Base-by-base conservation (phyloP, 2,797 vertebrate genomes). In the Danio choprae region DNA sequence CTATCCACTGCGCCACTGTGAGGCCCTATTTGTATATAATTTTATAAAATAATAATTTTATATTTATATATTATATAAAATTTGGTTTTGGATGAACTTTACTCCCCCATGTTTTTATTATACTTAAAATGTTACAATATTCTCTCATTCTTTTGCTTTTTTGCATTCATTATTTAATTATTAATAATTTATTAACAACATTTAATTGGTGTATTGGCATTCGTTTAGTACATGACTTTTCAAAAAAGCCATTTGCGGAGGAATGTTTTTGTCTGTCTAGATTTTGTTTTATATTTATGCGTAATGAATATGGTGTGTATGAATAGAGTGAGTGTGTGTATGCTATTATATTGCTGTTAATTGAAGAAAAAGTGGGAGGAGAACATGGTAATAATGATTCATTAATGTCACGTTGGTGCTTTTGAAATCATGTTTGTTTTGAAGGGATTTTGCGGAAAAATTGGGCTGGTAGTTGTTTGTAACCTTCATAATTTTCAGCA, bases 371-470 rank as follows among this genome's bases (percentile, higher is more conserved):
- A 18, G 50, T 13, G 6, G 4, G 48, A 64, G 38, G 20, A 77
- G n/a, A 36, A 50, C 41, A 10, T 72, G 40, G 29, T 29, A 29
- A 44, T 36, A 38, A 43, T 56, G 4, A 16, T 65, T 77, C 51
- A 44, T 64, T 43, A 7, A n/a, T 76, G 12, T 53, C 5, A 22
- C 13, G 20, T 1, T 75, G 50, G 60, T 36, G 62, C 50, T 65
- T 36, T 38, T 44, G 44, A 65, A 76, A 65, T 65, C 5, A 5
- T 36, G 36, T 55, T 53, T 51, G 44, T 46, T 74, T 74, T 50
- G n/a, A 63, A 6, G 48, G 2, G 5, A 41, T 43, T 60, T 5
- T 29, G 38, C 9, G 65, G 8, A 44, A 38, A 55, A 55, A 65
- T 65, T 29, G 15, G 0, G 9, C 20, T n/a, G 12, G 22, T 44